Conservation (phyloP, 37 sponge, comb jelly and placozoan genomes). For the Chondrosia reniformis region DNA sequence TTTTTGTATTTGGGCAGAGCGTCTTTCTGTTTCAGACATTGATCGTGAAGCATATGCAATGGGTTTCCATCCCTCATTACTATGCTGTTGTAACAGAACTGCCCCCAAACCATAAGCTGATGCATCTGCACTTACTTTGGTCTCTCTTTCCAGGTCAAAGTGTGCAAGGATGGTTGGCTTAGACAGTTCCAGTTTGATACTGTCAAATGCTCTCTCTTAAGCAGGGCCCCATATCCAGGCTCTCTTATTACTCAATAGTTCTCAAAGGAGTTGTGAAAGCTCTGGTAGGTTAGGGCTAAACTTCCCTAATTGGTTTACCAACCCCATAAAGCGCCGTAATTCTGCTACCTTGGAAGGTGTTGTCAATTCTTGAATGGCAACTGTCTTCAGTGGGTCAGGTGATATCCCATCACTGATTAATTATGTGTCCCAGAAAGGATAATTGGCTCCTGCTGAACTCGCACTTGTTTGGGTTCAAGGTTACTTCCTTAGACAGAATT, state of each 20-base stretch:
- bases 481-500: too few species aligned
- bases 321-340: conserved; percentile 23
- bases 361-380: too few species aligned
- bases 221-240: conserved; percentile 9
- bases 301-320: conserved; percentile 31
- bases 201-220: conserved; percentile 15
- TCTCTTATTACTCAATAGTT: conserved; percentile 20
- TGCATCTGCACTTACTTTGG: conserved; percentile 29
- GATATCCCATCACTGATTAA: too few species aligned
- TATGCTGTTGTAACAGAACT: conserved; percentile 19
- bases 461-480: too few species aligned
- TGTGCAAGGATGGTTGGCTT: neutral
- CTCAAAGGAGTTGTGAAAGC: conserved; percentile 20
- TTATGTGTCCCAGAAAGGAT: too few species aligned
- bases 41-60: conserved; percentile 32
- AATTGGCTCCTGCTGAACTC: too few species aligned
- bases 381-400: too few species aligned
- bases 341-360: conserved; percentile 12
- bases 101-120: conserved; percentile 38
- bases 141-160: neutral
- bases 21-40: conserved; percentile 22
- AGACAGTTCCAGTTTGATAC: conserved; percentile 9
- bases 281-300: conserved; percentile 22
- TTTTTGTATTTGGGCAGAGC: conserved; percentile 22
- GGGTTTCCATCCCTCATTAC: conserved; percentile 20